Conservation (phyloP, 2,113 vertebrate species). For the Rhinopomastus cyanomelas region DNA sequence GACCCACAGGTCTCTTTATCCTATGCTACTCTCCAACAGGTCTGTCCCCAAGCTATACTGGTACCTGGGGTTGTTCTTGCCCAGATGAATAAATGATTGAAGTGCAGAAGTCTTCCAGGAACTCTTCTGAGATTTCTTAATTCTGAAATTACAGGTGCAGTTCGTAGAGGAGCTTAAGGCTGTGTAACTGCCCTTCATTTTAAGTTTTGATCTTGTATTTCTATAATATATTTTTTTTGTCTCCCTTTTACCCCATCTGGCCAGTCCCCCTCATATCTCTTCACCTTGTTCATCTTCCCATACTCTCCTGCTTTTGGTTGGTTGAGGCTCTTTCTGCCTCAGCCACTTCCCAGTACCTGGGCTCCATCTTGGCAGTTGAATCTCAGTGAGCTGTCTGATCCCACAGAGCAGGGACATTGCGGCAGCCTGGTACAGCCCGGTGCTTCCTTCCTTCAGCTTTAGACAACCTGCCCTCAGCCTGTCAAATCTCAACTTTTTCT, state of each 20-base stretch:
- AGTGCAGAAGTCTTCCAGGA: background rate
- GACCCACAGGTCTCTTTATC: too few relatives aligned
- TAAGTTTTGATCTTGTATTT: background rate
- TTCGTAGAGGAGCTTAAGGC: background rate
- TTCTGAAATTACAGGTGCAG: background rate
- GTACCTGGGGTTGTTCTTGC: too few relatives aligned
- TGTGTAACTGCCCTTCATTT: background rate
- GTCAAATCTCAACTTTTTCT: background rate
- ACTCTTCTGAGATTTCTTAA: background rate
- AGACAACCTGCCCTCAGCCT: background rate
- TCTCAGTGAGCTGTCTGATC: background rate
- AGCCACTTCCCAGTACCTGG: background rate
- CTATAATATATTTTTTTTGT: background rate
- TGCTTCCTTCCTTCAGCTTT: background rate
- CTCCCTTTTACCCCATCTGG: background rate
- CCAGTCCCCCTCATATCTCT: background rate
- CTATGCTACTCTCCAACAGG: too few relatives aligned
- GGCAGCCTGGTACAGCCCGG: rapidly evolving
- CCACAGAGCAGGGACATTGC: background rate
- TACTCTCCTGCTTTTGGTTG: background rate
- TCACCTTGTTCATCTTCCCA: background rate
- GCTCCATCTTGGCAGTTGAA: background rate
- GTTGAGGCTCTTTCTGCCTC: background rate
- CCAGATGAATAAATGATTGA: background rate
- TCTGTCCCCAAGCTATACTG: too few relatives aligned